Conservation (phyloP, 2,797 vertebrate species). For the Poecile montanus region DNA sequence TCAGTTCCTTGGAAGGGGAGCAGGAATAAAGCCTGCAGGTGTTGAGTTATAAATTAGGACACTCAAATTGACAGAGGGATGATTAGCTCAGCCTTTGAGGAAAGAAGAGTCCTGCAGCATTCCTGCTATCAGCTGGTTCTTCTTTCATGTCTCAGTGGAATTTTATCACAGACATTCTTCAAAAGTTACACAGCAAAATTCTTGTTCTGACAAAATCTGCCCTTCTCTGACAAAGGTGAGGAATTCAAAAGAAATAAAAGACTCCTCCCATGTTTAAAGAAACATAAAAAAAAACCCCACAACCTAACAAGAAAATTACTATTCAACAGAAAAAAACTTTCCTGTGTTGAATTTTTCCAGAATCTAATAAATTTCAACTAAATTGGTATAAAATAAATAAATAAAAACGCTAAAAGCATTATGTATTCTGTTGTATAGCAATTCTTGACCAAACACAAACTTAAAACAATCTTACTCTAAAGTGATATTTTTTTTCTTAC, state of each 20-base stretch:
- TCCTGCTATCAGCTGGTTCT: background rate
- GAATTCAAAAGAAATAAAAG: background rate
- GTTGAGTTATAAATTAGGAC: constrained; percentile 61
- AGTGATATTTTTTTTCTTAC: background rate
- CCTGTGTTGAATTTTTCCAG: background rate
- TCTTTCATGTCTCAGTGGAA: background rate
- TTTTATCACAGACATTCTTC: background rate
- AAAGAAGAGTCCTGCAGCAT: constrained; percentile 4
- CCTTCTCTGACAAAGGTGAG: background rate
- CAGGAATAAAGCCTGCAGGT: constrained; percentile 32
- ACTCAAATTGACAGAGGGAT: constrained; percentile 34
- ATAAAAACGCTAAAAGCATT: background rate
- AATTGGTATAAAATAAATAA: background rate
- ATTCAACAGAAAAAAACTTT: background rate
- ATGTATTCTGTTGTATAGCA: background rate
- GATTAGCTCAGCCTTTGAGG: constrained; percentile 38
- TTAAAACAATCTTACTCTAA: background rate
- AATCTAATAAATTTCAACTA: background rate
- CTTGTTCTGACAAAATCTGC: background rate
- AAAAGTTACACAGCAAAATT: background rate
- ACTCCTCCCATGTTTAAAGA: background rate
- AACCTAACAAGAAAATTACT: background rate
- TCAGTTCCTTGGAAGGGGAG: constrained; percentile 36
- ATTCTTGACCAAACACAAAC: background rate
- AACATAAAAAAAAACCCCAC: background rate